These are phyloP conservation scores for Ostrea edulis DNA, from an alignment of 1,140 invertebrate genomes.

Conservation along the genomic window DNA sequence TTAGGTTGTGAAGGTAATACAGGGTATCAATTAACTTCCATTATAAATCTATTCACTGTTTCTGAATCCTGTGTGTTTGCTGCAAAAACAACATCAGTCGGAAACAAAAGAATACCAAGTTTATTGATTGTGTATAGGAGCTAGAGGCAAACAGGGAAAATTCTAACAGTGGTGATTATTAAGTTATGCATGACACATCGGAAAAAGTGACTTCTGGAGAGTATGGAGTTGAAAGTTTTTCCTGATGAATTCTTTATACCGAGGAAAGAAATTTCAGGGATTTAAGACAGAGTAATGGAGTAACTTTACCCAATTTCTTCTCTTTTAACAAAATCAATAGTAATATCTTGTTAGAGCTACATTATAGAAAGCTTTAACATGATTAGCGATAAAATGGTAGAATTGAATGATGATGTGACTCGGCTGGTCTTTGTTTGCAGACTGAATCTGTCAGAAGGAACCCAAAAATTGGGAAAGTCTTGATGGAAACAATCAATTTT, in stretches of 20 bases:
- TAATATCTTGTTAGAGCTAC: slow-evolving; percentile 13
- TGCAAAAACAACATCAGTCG: slow-evolving; percentile 38
- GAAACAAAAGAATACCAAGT: slow-evolving; percentile 39
- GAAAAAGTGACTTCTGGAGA: neutral
- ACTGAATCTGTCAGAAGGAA: neutral
- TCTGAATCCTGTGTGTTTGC: slow-evolving; percentile 27
- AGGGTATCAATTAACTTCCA: slow-evolving; percentile 35
- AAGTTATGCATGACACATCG: slow-evolving; percentile 22
- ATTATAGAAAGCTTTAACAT: slow-evolving; percentile 11
- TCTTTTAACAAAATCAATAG: slow-evolving; percentile 27
- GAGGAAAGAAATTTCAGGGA: neutral
- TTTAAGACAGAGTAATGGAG: neutral
- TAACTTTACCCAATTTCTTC: slow-evolving; percentile 22
- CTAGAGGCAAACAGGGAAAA: slow-evolving; percentile 6
- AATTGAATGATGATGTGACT: slow-evolving; percentile 30
- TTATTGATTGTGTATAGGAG: slow-evolving; percentile 34
- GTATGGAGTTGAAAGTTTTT: neutral
- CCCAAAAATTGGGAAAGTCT: neutral
- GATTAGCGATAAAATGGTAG: slow-evolving; percentile 22
- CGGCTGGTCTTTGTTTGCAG: neutral
- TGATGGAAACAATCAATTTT: slow-evolving; percentile 1
- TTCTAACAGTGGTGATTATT: slow-evolving; percentile 34
- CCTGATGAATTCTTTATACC: neutral
- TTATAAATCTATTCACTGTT: slow-evolving; percentile 34
- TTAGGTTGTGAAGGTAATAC: slow-evolving; percentile 19